Conservation (phyloP, 2,888 invertebrate genomes). For the Pandemis cinnamomeana region DNA sequence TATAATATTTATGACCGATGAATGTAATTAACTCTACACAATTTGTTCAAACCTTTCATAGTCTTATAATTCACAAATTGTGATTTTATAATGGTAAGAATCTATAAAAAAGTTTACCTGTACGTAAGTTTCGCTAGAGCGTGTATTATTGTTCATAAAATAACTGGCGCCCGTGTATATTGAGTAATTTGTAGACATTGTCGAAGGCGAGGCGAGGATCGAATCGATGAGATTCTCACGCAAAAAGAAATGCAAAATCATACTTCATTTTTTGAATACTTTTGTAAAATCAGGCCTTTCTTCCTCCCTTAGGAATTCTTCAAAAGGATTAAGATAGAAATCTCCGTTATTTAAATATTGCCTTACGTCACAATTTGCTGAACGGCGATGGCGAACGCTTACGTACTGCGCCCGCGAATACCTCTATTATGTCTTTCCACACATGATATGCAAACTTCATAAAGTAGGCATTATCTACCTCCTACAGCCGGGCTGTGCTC, state of each 20-base stretch:
- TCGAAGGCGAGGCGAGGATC: neutral
- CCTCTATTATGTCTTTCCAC: slow-evolving; percentile 4
- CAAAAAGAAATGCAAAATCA: neutral
- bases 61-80: neutral
- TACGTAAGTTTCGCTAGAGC: neutral
- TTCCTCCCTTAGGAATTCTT: neutral
- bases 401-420: neutral
- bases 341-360: neutral
- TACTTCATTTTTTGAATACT: neutral
- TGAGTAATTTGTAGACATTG: neutral
- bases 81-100: neutral
- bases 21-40: neutral
- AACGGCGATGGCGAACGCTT: neutral
- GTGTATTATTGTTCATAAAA: neutral
- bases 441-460: slow-evolving; percentile 17
- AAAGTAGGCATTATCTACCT: slow-evolving; percentile 32
- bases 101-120: neutral
- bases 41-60: neutral
- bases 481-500: slow-evolving; percentile 15
- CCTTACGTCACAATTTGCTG: neutral
- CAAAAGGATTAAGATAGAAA: neutral
- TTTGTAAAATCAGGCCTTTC: neutral
- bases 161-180: neutral
- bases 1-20: neutral
- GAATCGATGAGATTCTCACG: neutral